Evolutionary conservation across 1,140 invertebrate genomes (phyloP), one percentile per base, ranked within the genome.

Genomic region (Musca domestica): DNA sequence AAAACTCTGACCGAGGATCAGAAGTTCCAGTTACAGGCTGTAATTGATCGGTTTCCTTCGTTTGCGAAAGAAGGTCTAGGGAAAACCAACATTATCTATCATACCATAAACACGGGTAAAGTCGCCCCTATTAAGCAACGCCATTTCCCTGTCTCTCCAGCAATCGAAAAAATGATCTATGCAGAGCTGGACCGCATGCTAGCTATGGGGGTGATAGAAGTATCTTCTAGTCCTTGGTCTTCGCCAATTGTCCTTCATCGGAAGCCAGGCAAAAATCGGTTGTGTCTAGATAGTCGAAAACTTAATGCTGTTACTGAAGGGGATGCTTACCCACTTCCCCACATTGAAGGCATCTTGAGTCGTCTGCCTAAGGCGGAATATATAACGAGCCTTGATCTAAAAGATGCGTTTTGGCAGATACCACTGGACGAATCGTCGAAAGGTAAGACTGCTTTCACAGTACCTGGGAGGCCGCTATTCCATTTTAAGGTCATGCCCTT

Each of bases 401-500:
- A n/a, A n/a, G n/a, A n/a, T 22, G 80, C 76, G 1, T 82, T 74
- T 67, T 77, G 72, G 72, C 78, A 83, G 67, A 73, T 83, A 3
- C 73, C 72, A 0, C 20, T 84, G 2, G 71, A 68, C 1, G 51
- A 69, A 9, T 65, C 66, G 7, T 74, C 70, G 10, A 71, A 69
- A 49, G 67, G 74, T 34, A 84, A 83, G 56, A 86, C 84, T 0
- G 83, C 82, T 4, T 85, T 84, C 69, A 76, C 70, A 67, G 19
- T 69, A n/a, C 64, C 64, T 14, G 48, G 48, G 17, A 14, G 56
- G 22, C 68, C 47, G 2, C 47, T 69, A 25, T 69, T 66, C 23
- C 66, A 67, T 67, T 46, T n/a, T n/a, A n/a, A n/a, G n/a, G n/a
- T n/a, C n/a, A n/a, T n/a, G n/a, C n/a, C n/a, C n/a, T n/a, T n/a